Evolutionary conservation across 2,113 vertebrate genomes (phyloP), one percentile per base, ranked within the genome.

Genomic region (Rhynchopsitta pachyrhyncha): DNA sequence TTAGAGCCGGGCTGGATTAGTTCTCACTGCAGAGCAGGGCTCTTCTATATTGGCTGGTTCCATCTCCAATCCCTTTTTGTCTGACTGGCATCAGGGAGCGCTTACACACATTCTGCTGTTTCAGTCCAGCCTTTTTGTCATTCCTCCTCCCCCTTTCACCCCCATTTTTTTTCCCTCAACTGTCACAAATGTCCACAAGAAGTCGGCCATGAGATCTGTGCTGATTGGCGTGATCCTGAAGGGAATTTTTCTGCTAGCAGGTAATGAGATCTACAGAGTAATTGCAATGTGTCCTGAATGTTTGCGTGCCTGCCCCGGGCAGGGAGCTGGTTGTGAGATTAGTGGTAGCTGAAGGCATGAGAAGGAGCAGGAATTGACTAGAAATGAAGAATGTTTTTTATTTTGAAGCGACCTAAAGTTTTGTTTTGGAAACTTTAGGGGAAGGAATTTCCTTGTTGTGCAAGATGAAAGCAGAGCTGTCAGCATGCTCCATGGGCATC

Each of bases 31-130:
- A 49, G 93, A 82, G 91, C 90, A 95, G 94, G 91, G 76, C 94
- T 97, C 97, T 90, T 46, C 70, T 90, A 88, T 93, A 95, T 95
- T 97, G 97, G 97, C 97, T 90, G 85, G 76, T 92, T 97, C 95
- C 82, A 86, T 88, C 95, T 96, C 92, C 98, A 98, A 98, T 98
- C 98, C 98, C 82, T 96, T 98, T 74, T 73, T 94, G 97, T 88
- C 98, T 94, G 96, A 64, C 97, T 94, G 98, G 97, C 97, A 97
- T 97, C 82, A 77, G 97, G 79, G 66, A 88, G 88, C 6, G 71
- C 84, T 86, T 64, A 23, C 90, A 90, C 82, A 44, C 86, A 0
- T 46, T 55, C 71, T 33, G 92, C 85, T 3, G 29, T 12, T 71
- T 6, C 79, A 14, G 29, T 47, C 93, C 80, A 15, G 93, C 76